Base-by-base conservation (phyloP, 2,888 invertebrate genomes). In the Augochlorella aurata region DNA sequence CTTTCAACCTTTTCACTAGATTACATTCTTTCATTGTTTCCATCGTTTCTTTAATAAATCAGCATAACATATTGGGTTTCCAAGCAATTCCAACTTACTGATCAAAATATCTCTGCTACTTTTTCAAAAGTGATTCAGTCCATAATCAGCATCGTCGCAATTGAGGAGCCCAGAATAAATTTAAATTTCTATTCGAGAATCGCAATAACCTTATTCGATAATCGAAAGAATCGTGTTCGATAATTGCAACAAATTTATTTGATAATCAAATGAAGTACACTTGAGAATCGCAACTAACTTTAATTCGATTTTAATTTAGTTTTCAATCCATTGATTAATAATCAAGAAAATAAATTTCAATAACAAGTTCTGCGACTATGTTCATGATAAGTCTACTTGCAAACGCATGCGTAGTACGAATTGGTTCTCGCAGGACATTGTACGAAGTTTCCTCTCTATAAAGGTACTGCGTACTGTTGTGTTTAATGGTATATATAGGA, bases 111-210 rank as follows among this genome's bases (percentile, higher is more conserved):
- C 54, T 12, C 18, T 54, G 4, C 3, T 12, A 12, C 21, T 12
- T 54, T 16, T 5, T 29, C 24, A 2, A 29, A 29, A 29, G 21
- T 12, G 21, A 12, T 58, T 58, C 29, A 29, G n/a, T 52, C 52
- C 10, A 18, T 3, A 12, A 9, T 52, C n/a, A 52, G 2, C 5
- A 24, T 61, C 14, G 24, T 7, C 58, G 16, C 16, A 7, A 1
- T 7, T 12, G 16, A 44, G n/a, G 49, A 67, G 10, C 58, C 50
- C 18, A 14, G 21, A 24, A 45, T 3, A 52, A 21, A 54, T 61
- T 63, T 29, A 9, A 75, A 75, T 21, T 29, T 47, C 18, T 3
- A 0, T 65, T 73, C 65, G 76, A 58, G 47, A 73, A 66, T 73
- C 50, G 45, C 10, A 67, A n/a, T 10, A 49, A 2, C 38, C 8